Evolutionary conservation across 2,888 invertebrate genomes (phyloP).

Genomic region (Drosophila pseudotakahashii): DNA sequence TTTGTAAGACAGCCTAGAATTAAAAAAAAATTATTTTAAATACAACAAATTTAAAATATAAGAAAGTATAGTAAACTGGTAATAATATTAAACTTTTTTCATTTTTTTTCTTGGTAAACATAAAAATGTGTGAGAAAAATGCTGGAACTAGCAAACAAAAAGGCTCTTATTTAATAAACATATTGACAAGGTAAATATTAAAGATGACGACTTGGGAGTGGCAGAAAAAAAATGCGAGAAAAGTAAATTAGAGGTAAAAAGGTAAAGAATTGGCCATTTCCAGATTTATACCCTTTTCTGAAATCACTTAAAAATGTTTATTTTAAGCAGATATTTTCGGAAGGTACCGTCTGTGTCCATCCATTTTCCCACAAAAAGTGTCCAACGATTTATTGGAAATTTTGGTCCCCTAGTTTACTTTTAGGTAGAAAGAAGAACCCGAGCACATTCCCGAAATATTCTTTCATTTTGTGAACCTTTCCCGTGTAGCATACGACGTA

Average conservation of each 20-base stretch:
- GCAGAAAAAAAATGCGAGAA: background rate
- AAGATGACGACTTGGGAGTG: background rate
- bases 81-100: background rate
- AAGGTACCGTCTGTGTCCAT: background rate
- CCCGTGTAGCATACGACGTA: too few relatives aligned
- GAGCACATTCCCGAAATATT: background rate
- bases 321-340: background rate
- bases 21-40: too few relatives aligned
- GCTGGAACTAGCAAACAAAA: background rate
- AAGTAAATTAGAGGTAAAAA: background rate
- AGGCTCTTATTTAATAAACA: background rate
- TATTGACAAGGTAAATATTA: slow-evolving; percentile 8
- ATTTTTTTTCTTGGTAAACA: slow-evolving; percentile 2
- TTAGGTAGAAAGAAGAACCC: slow-evolving; percentile 4
- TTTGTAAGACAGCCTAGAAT: too few relatives aligned
- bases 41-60: background rate
- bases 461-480: background rate
- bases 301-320: too few relatives aligned
- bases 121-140: slow-evolving; percentile 5
- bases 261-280: background rate
- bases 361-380: background rate
- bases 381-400: background rate
- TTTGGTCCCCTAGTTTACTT: background rate
- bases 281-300: background rate
- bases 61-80: background rate